Evolutionary conservation across 2,113 vertebrate genomes (phyloP), one percentile per base, ranked within the genome.

Genomic region (Narcine bancroftii): DNA sequence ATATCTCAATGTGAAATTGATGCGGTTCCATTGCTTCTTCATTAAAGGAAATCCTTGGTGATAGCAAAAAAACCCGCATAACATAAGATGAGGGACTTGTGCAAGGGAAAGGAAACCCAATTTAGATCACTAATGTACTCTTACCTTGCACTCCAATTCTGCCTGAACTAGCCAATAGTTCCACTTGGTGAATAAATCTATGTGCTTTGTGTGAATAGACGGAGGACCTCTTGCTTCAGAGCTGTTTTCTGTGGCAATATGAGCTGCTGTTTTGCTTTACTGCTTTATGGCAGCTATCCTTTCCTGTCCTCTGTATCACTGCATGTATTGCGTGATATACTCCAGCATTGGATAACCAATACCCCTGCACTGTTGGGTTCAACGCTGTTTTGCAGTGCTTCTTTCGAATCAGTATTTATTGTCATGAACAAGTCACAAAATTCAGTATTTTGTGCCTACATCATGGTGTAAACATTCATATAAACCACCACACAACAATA

Each of bases 1-100:
- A 11, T 60, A 85, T 85, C 81, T 85, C 60, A 89, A 63, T 53
- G 45, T 83, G 79, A 53, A 19, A 71, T 91, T 66, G 63, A 33
- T 91, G 65, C 71, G 89, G 47, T 69, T 15, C 21, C 89, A 91
- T 66, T 45, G 42, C 63, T 42, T 26, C 63, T 42, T 26, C 89
- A 17, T 47, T 21, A 91, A 91, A 91, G 36, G 36, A 66, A 91
- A 91, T 91, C 89, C 71, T 1, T 33, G 53, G 15, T 60, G 81
- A 60, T 87, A 87, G 2, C 33, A 60, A 91, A 91, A 33, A 45
- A 89, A 89, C 26, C 42, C 26, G 65, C 10, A 29, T 42, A 71
- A 47, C 29, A 42, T 91, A 45, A 91, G 26, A 47, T 69, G 29
- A 91, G 42, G 89, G 63, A 33, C 7, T 33, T 39, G 39, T 45